Evolutionary conservation across 2,888 invertebrate species (phyloP).

Genomic region (Diabrotica balteata): DNA sequence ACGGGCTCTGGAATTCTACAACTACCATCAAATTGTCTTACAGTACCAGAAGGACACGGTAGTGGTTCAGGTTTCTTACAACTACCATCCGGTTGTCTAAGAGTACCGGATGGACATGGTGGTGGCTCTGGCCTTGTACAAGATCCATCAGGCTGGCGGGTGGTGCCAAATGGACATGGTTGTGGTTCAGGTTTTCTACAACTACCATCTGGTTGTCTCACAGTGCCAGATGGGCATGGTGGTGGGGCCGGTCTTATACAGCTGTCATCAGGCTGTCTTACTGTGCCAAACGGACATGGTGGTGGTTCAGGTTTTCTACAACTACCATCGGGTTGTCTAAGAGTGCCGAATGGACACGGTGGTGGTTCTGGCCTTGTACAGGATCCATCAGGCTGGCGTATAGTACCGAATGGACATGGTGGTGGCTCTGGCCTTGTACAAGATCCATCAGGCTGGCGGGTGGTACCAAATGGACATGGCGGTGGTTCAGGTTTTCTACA

Average conservation of each 20-base stretch:
- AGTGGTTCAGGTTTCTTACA: constrained; percentile 23
- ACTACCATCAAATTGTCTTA: constrained; percentile 25
- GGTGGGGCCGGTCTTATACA: constrained; percentile 25
- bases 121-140: constrained; percentile 25
- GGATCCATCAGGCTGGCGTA: constrained; percentile 14
- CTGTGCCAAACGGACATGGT: constrained; percentile 28
- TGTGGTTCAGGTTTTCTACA: constrained; percentile 17
- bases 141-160: no score
- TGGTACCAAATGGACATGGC: constrained; percentile 36
- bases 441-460: constrained; percentile 22
- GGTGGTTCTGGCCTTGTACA: constrained; percentile 19
- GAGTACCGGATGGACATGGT: constrained; percentile 18
- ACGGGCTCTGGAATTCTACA: constrained; percentile 23
- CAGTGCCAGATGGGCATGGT: constrained; percentile 34
- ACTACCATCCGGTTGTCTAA: constrained; percentile 29
- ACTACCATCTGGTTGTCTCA: constrained; percentile 29
- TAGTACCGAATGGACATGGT: constrained; percentile 35
- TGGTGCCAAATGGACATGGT: constrained; percentile 34
- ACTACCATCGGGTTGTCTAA: constrained; percentile 29
- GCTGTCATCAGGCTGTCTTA: constrained; percentile 24
- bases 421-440: constrained; percentile 27
- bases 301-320: constrained; percentile 23
- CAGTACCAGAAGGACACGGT: constrained; percentile 28
- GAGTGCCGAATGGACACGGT: constrained; percentile 18
- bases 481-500: constrained; percentile 27